Conservation (phyloP, 2,797 vertebrate genomes). For the Lemur catta region DNA sequence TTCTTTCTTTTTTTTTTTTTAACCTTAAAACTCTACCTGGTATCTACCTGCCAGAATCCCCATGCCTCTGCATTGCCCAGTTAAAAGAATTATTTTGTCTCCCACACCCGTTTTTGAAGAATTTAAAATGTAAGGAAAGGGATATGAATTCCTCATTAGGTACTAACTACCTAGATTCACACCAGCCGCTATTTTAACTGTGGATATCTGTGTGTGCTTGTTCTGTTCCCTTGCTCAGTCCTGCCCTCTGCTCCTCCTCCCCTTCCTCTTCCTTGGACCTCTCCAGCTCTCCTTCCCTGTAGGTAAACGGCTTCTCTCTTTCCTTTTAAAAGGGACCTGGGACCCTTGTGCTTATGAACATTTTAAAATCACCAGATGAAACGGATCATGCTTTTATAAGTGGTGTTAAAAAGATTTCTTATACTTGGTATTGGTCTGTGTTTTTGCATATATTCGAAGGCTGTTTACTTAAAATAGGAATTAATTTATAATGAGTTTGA, state of each 20-base stretch:
- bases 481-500: neutral
- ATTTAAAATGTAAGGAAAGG: neutral
- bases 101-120: neutral
- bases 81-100: neutral
- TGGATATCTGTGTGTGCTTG: accelerated
- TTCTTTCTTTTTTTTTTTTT: neutral
- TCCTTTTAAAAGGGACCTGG: neutral
- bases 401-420: neutral
- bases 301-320: neutral
- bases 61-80: neutral
- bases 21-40: neutral
- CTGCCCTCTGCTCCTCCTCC: neutral
- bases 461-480: conserved; percentile 6
- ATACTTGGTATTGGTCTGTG: neutral
- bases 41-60: neutral
- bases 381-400: neutral
- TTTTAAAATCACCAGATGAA: neutral
- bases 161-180: accelerated
- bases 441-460: neutral
- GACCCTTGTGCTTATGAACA: neutral
- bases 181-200: neutral
- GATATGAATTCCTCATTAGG: neutral
- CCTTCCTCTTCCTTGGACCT: neutral
- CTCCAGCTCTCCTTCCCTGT: neutral
- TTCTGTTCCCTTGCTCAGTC: neutral